These are phyloP conservation scores for Hyperopisus bebe DNA, from an alignment of 2,113 vertebrate species.

Conservation along the genomic window DNA sequence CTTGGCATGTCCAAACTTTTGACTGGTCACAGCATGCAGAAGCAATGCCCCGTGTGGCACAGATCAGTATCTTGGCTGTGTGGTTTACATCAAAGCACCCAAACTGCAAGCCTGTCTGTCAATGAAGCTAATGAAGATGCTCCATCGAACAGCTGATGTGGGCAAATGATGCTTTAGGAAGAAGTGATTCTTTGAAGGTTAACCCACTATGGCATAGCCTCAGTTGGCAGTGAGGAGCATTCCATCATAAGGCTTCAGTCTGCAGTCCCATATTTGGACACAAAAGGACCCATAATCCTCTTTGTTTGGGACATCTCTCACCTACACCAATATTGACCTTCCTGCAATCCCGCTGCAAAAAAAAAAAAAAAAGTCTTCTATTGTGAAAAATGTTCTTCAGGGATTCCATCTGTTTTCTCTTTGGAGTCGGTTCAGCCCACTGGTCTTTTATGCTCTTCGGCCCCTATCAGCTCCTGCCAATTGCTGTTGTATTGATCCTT, in stretches of 20 bases:
- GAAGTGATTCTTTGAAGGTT: not conserved
- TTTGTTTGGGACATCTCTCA: not conserved
- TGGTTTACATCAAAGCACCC: not conserved
- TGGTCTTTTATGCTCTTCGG: not conserved
- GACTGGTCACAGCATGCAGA: not conserved
- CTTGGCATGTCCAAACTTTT: not conserved
- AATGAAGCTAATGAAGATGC: not conserved
- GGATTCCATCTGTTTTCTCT: too few relatives aligned
- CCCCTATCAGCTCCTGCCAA: not conserved
- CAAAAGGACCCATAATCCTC: not conserved
- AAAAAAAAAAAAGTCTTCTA: not conserved
- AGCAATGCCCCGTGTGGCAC: not conserved
- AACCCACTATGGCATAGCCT: not conserved
- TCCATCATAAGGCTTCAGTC: not conserved
- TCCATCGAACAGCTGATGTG: not conserved
- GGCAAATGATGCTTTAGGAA: not conserved
- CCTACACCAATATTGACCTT: not conserved
- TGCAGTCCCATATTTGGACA: not conserved
- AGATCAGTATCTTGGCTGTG: not conserved
- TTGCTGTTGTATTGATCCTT: not conserved
- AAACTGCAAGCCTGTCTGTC: not conserved
- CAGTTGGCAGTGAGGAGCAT: not conserved
- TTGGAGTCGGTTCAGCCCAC: not conserved
- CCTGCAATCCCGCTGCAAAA: not conserved
- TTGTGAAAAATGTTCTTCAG: not conserved